These are phyloP conservation scores for Leptopilina boulardi DNA, from an alignment of 1,140 invertebrate species.

Conservation along the genomic window DNA sequence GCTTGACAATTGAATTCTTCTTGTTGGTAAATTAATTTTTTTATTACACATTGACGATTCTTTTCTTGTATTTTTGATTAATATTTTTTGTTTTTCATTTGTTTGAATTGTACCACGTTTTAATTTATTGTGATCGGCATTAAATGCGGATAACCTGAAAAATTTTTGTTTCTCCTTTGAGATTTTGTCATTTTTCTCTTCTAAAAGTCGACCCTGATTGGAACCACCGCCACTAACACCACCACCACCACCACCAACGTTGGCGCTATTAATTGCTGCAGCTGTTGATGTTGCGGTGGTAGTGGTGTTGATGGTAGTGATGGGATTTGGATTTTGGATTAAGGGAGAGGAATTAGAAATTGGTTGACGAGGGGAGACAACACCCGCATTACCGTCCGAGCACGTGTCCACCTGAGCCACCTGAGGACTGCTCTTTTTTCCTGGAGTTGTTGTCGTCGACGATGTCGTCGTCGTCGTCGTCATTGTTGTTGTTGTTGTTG, in stretches of 20 bases:
- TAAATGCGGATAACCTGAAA: slow-evolving; percentile 86
- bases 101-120: slow-evolving; percentile 65
- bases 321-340: slow-evolving; percentile 72
- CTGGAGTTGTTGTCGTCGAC: slow-evolving; percentile 56
- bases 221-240: no score
- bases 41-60: slow-evolving; percentile 37
- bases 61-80: background rate
- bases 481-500: no score
- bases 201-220: slow-evolving; percentile 73
- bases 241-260: no score
- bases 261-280: no score
- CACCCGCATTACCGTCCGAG: slow-evolving; percentile 80
- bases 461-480: no score
- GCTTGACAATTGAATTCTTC: slow-evolving; percentile 41
- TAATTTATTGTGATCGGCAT: slow-evolving; percentile 76
- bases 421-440: slow-evolving; percentile 65
- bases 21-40: slow-evolving; percentile 34
- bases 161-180: slow-evolving; percentile 92
- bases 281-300: no score
- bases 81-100: slow-evolving; percentile 57
- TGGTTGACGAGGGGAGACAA: slow-evolving; percentile 76
- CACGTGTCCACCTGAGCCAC: slow-evolving; percentile 75
- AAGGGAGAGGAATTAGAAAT: slow-evolving; percentile 72
- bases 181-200: slow-evolving; percentile 83
- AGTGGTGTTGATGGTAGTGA: no score